These are phyloP conservation scores for Champsocephalus esox DNA, from an alignment of 2,797 vertebrate genomes.

Conservation along the genomic window DNA sequence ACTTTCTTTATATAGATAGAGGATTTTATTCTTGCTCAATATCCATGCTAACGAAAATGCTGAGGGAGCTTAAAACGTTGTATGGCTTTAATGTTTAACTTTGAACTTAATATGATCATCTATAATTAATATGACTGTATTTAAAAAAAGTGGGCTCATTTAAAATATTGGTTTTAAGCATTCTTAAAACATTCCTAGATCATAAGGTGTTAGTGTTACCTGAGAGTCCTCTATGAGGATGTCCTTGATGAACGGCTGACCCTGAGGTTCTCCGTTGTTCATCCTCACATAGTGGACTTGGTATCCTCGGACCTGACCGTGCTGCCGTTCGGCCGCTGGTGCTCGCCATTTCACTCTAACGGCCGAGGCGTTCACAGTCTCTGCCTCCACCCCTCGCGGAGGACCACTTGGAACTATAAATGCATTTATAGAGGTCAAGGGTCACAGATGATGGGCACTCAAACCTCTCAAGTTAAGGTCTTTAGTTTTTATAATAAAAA, in stretches of 20 bases:
- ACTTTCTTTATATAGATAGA: too few relatives aligned
- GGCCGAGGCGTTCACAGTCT: constrained; percentile 96
- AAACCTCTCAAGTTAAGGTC: constrained; percentile 79
- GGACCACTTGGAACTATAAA: constrained; percentile 98
- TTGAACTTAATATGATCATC: neutral
- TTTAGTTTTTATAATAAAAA: constrained; percentile 56
- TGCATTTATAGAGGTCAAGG: constrained; percentile 93
- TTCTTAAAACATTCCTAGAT: neutral
- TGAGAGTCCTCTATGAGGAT: constrained; percentile 95
- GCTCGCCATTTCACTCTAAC: constrained; percentile 95
- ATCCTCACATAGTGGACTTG: constrained; percentile 96
- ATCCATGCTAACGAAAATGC: neutral
- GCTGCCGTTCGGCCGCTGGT: constrained; percentile 92
- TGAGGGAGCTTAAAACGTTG: neutral
- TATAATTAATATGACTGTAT: neutral
- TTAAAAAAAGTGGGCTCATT: neutral
- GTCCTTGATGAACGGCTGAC: constrained; percentile 93
- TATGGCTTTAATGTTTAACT: neutral
- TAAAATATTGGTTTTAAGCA: neutral
- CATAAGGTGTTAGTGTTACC: constrained; percentile 77
- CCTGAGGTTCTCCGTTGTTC: constrained; percentile 92
- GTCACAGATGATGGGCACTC: constrained; percentile 84
- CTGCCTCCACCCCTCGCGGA: constrained; percentile 94
- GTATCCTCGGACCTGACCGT: constrained; percentile 95
- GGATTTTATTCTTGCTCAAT: too few relatives aligned